phyloP scores from a whole-genome alignment of 2,797 vertebrate species.

The Macropodus opercularis region DNA sequence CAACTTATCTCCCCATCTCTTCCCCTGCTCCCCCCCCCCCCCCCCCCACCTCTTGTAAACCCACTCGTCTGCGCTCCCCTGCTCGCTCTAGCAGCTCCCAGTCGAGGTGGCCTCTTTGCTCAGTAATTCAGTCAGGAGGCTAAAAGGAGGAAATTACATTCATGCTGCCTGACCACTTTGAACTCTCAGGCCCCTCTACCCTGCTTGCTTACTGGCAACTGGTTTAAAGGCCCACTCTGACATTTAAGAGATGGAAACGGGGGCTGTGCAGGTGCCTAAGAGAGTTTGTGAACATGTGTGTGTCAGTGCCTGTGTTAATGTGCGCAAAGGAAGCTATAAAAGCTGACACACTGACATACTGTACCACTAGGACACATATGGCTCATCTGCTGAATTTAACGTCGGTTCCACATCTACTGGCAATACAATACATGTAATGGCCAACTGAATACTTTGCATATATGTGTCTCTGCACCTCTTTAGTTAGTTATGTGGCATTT shows the following conservation, averaged over 20 bases:
- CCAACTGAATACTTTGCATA: too few relatives aligned
- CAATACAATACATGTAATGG: too few relatives aligned
- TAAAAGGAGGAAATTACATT: slow-evolving; percentile 71
- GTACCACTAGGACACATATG: slow-evolving; percentile 6
- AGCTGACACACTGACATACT: slow-evolving; percentile 23
- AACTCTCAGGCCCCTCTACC: slow-evolving; percentile 35
- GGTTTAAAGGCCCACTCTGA: slow-evolving; percentile 60
- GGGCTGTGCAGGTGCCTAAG: slow-evolving; percentile 31
- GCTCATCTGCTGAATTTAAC: background rate
- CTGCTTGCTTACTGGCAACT: slow-evolving; percentile 47
- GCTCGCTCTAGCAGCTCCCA: slow-evolving; percentile 35
- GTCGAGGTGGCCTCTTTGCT: slow-evolving; percentile 53
- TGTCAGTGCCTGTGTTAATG: slow-evolving; percentile 9
- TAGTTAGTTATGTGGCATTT: too few relatives aligned
- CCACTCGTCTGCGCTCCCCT: slow-evolving; percentile 9
- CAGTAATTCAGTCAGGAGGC: slow-evolving; percentile 65
- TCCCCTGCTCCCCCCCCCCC: slow-evolving; percentile 6
- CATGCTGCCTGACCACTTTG: slow-evolving; percentile 60
- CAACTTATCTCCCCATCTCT: slow-evolving; percentile 50
- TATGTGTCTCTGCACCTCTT: too few relatives aligned
- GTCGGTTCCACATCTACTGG: too few relatives aligned
- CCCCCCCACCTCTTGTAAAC: background rate
- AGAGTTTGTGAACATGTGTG: slow-evolving; percentile 20
- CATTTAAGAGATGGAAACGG: slow-evolving; percentile 66
- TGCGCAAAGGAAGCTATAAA: slow-evolving; percentile 18